phyloP scores from a whole-genome alignment of 2,797 vertebrate species.

The Cheirogaleus major region DNA sequence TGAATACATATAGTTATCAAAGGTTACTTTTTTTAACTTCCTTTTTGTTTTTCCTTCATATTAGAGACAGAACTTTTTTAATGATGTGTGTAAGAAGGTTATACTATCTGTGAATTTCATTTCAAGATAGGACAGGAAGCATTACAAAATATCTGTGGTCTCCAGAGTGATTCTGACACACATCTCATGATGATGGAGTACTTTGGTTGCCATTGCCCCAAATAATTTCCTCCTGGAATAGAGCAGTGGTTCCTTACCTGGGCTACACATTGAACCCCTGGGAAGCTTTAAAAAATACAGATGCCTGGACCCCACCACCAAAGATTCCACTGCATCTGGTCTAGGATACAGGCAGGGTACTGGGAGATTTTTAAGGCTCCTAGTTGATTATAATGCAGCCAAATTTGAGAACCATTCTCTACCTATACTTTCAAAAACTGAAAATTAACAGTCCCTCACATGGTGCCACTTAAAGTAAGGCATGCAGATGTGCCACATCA shows the following conservation, averaged over 20 bases:
- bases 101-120: conserved; percentile 13
- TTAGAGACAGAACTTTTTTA: background rate
- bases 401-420: background rate
- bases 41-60: background rate
- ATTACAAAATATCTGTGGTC: background rate
- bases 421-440: background rate
- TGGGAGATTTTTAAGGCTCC: background rate
- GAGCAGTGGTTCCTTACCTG: background rate
- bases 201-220: background rate
- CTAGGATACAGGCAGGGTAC: background rate
- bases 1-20: background rate
- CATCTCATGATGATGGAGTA: background rate
- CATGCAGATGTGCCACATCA: background rate
- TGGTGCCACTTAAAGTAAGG: background rate
- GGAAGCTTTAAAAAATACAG: background rate
- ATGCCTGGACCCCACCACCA: background rate
- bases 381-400: background rate
- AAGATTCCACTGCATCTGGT: too few relatives aligned
- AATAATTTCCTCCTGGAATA: background rate
- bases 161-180: background rate
- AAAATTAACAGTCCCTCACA: background rate
- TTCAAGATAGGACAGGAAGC: background rate
- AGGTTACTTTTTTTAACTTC: background rate
- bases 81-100: background rate
- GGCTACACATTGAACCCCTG: background rate